Base-by-base conservation (phyloP, 1,140 invertebrate genomes). In the Mizuhopecten yessoensis region DNA sequence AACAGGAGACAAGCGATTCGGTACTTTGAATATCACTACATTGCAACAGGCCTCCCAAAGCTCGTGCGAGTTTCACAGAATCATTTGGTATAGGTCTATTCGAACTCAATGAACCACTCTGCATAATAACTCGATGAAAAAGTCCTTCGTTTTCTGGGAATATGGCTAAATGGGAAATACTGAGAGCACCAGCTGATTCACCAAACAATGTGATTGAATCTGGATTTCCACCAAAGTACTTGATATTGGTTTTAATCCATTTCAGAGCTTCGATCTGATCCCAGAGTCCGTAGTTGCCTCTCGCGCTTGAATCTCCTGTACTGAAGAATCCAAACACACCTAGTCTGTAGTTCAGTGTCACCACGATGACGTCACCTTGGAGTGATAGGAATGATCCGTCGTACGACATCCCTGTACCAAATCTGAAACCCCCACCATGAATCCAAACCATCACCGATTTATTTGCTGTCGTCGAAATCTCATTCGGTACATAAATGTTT, bases 141-240 rank as follows among this genome's bases (percentile, higher is more conserved):
- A 89, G 39, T 75, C 92, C 92, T 34, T 88, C 87, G 39, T 90
- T 92, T 87, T 34, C 33, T 11, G 88, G 45, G 33, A 90, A 86
- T n/a, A 93, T 87, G 13, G 90, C 33, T 45, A 99, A 99, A 94
- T 99, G 97, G 23, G 98, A 98, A 2, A 99, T 98, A 42, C 98
- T 98, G 20, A 98, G 98, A 9, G 98, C 99, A 20, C 99, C 99
- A 20, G 99, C 99, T 90, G 98, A 99, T 96, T 99, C 99, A 23
- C 99, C 99, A 95, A 99, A 99, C 17, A 99, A 97, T 0, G 99
- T 99, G 34, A 99, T 98, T 94, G 98, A 99, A 93, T 98, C 97
- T 29, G 98, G 98, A 97, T 99, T 99, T 5, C 99, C 99, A 57
- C 99, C 99, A 96, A 99, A 99, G 23, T 97, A 97, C 89, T 97